Percentiles rank a stretch among this genome's conserved stretches.
Conservation (phyloP, 2,797 vertebrate species). For the Phaenicophaeus curvirostris region DNA sequence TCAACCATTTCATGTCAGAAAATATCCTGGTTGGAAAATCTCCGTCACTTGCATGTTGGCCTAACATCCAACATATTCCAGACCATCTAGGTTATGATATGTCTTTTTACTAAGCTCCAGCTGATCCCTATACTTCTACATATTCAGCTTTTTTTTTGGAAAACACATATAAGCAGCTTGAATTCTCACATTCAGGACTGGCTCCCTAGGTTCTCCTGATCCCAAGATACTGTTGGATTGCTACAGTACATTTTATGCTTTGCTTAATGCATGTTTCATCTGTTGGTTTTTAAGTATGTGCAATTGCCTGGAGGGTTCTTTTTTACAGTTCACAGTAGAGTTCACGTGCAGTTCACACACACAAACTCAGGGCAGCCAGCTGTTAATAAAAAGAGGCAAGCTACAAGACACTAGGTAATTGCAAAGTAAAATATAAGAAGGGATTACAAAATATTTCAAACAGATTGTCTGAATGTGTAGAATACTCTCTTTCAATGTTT, state of each 20-base stretch:
- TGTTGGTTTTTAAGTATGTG: not conserved
- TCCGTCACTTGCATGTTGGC: not conserved
- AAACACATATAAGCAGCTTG: not conserved
- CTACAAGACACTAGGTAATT: not conserved
- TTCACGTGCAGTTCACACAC: not conserved
- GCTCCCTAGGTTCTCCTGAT: not conserved
- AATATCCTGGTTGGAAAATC: not conserved
- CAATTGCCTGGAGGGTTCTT: not conserved
- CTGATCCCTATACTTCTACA: not conserved
- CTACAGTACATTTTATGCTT: not conserved
- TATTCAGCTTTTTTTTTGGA: not conserved
- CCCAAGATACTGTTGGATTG: not conserved
- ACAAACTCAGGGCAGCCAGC: not conserved
- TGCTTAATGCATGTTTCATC: not conserved
- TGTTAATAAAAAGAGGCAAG: not conserved
- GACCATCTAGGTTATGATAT: not conserved
- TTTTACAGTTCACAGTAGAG: not conserved
- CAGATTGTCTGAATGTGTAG: not conserved
- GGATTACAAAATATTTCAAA: not conserved
- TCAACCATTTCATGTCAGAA: not conserved
- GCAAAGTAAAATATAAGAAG: not conserved
- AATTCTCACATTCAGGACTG: not conserved
- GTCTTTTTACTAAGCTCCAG: not conserved
- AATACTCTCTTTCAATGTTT: not conserved
- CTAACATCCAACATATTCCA: not conserved